Base-by-base conservation (phyloP, 2,113 vertebrate genomes). In the Alces alces region DNA sequence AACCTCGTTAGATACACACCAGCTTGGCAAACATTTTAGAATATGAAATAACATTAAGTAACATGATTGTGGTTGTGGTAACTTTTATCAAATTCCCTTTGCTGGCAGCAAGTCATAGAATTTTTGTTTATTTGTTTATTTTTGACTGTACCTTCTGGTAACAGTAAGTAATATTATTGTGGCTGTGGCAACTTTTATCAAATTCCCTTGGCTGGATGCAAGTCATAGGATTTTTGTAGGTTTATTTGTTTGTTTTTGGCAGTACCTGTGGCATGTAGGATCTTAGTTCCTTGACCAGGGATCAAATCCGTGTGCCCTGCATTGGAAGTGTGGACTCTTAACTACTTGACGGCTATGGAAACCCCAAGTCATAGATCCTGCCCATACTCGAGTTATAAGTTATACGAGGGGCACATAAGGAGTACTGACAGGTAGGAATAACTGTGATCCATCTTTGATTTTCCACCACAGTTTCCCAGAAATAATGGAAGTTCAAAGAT, bases 251-350 rank as follows among this genome's bases (percentile, higher is more conserved):
- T 70, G n/a, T 12, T 70, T 70, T 39, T 39, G 19, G 19, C 4
- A 70, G 19, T 70, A 39, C 19, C 64, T 70, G 64, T 70, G n/a
- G n/a, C n/a, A 23, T 70, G n/a, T 70, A 9, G 64, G 17, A 70
- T 21, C n/a, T 70, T 36, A 70, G n/a, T 36, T 70, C 17, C 0
- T 70, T 0, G 1, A 36, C 17, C 2, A 23, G n/a, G 9, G 17
- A 21, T 36, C 17, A 70, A 70, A 66, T 7, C 17, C 1, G 0
- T 66, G n/a, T 66, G 17, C 2, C 64, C 8, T 0, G 1, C 17
- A 36, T 5, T 21, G 33, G 64, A 70, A 70, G 4, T 21, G 15
- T 70, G 64, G n/a, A 36, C n/a, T 70, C 64, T 21, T 70, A 70
- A 70, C n/a, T 70, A 36, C 2, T 11, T 21, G n/a, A 36, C 2